Percentiles rank a stretch among this genome's conserved stretches.
Conservation (phyloP, 2,888 invertebrate genomes). For the Phrixothrix hirtus region DNA sequence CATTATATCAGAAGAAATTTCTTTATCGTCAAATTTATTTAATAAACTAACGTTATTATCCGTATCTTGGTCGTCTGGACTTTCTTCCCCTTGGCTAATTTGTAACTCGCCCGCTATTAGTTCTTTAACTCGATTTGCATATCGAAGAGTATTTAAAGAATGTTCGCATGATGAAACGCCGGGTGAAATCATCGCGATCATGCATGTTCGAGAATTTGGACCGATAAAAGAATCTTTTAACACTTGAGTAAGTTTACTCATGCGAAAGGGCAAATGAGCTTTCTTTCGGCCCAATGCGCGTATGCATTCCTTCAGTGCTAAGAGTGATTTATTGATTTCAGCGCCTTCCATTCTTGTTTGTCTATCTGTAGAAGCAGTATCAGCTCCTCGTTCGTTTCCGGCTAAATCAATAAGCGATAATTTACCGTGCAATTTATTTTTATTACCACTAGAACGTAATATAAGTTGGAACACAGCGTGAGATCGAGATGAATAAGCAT, state of each 20-base stretch:
- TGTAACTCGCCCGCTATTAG: slow-evolving; percentile 81
- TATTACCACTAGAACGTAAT: slow-evolving; percentile 71
- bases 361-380: slow-evolving; percentile 94
- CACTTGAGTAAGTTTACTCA: slow-evolving; percentile 94
- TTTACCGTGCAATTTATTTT: slow-evolving; percentile 89
- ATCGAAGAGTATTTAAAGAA: slow-evolving; percentile 94
- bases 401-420: slow-evolving; percentile 97
- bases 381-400: slow-evolving; percentile 98
- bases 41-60: slow-evolving; percentile 67
- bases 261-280: slow-evolving; percentile 95
- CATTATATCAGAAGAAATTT: slow-evolving; percentile 91
- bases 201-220: slow-evolving; percentile 96
- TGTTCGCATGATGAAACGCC: slow-evolving; percentile 96
- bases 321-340: slow-evolving; percentile 93
- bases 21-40: slow-evolving; percentile 77
- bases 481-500: slow-evolving; percentile 96
- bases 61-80: slow-evolving; percentile 34
- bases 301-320: slow-evolving; percentile 97
- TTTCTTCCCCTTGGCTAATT: slow-evolving; percentile 52
- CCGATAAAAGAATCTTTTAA: slow-evolving; percentile 97
- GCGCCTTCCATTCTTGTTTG: slow-evolving; percentile 96
- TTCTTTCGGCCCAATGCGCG: slow-evolving; percentile 93
- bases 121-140: slow-evolving; percentile 97
- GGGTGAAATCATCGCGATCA: slow-evolving; percentile 99
- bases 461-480: slow-evolving; percentile 99